Base-by-base conservation (phyloP, 2,888 invertebrate species). In the Zygaena filipendulae region DNA sequence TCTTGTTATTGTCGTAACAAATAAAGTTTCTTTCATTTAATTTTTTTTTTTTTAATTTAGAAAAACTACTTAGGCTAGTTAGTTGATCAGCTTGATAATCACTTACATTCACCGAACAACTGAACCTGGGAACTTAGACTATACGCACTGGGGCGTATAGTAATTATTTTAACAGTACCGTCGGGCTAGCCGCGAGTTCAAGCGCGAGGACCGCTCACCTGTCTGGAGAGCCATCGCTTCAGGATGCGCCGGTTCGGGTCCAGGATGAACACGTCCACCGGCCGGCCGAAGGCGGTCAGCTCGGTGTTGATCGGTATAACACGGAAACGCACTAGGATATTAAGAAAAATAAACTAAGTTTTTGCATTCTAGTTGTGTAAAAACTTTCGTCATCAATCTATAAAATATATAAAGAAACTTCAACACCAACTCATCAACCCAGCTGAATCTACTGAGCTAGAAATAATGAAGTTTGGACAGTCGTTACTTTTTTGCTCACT, bases 251-350 rank as follows among this genome's bases (percentile, higher is more conserved):
- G 84, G 43, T 88, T 87, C 0, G 97, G 95, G 70, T 97, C 96
- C 43, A 95, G 66, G 81, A 97, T 92, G 59, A 87, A 96, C 1
- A 97, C 91, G 60, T 97, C 95, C 27, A 97, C 86, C 10, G 95
- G 91, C 57, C 91, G 91, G 40, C 92, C 90, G 59, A 92, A 95
- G 0, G 96, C 92, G 62, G 91, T 92, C 40, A 97, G 71, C 54
- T 95, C 94, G 0, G 95, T 95, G 52, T 92, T 91, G 48, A 97
- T 93, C 0, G 97, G 97, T 42, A 97, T 91, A 4, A 93, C 88
- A 21, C 97, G 87, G 64, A 97, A 95, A 31, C 87, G 84, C 1
- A 96, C 92, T 83, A 82, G 9, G n/a, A n/a, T n/a, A n/a, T n/a
- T n/a, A 81, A 81, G 69, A 49, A 20, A 33, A 25, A 26, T 25